A percentile compares a stretch with the other conserved stretches of the same genome.
These are phyloP conservation scores for Asteroscopus sphinx DNA, from an alignment of 2,888 invertebrate species.

Conservation along the genomic window DNA sequence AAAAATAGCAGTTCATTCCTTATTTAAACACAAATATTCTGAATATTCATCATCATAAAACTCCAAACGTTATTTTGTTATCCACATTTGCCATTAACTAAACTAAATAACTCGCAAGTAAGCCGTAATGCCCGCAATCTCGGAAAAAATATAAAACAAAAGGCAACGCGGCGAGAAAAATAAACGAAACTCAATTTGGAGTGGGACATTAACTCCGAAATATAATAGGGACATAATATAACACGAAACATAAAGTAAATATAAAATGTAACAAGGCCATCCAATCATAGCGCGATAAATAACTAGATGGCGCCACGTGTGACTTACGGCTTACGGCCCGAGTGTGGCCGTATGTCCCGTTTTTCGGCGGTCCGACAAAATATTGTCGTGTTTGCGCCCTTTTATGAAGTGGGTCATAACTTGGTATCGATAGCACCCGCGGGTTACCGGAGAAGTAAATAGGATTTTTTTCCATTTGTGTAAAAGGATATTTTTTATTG, in stretches of 20 bases:
- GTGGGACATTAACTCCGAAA: conserved; percentile 50
- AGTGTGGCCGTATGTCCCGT: conserved; percentile 18
- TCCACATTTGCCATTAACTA: conserved; percentile 12
- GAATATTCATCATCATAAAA: conserved; percentile 12
- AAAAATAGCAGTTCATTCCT: background rate
- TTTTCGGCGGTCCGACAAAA: conserved; percentile 25
- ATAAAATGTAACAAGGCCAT: conserved; percentile 56
- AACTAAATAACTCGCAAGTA: conserved; percentile 29
- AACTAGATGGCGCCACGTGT: conserved; percentile 56
- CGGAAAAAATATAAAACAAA: conserved; percentile 40
- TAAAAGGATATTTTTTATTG: conserved; percentile 29
- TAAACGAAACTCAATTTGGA: conserved; percentile 56
- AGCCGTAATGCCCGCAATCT: conserved; percentile 24
- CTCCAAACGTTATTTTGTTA: conserved; percentile 21
- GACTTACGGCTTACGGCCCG: conserved; percentile 50
- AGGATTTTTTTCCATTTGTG: conserved; percentile 19
- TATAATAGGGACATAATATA: conserved; percentile 49
- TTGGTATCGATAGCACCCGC: conserved; percentile 43
- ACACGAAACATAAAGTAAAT: conserved; percentile 59
- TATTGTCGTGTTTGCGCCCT: conserved; percentile 45
- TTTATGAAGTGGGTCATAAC: conserved; percentile 43
- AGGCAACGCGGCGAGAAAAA: conserved; percentile 42
- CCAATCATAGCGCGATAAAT: conserved; percentile 69
- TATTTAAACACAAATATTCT: conserved; percentile 7
- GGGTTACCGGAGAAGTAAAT: conserved; percentile 31